Evolutionary conservation across 2,888 invertebrate species (phyloP).

Genomic region (Sialis lutaria): DNA sequence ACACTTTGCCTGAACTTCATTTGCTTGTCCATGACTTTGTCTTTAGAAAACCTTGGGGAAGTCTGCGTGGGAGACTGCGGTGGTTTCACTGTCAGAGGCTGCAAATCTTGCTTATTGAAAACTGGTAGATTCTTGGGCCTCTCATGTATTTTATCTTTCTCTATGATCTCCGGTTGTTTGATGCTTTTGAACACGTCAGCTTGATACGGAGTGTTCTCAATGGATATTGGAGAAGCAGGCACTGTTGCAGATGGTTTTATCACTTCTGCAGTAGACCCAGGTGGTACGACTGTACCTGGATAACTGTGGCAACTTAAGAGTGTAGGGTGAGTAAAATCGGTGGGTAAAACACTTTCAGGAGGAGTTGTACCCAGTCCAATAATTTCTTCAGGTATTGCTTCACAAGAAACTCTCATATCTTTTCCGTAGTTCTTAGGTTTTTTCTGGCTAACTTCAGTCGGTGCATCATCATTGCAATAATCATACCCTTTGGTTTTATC

Average conservation of each 20-base stretch:
- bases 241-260: conserved; percentile 23
- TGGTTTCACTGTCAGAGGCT: conserved; percentile 30
- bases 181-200: conserved; percentile 4
- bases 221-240: conserved; percentile 28
- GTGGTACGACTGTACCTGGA: conserved; percentile 26
- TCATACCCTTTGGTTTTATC: conserved; percentile 12
- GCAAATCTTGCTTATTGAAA: background rate
- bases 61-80: conserved; percentile 46
- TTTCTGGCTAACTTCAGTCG: conserved; percentile 25
- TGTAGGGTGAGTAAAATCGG: conserved; percentile 24
- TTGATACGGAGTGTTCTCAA: background rate
- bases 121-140: conserved; percentile 5
- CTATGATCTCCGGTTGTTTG: background rate
- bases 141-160: background rate
- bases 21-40: conserved; percentile 17
- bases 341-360: conserved; percentile 24
- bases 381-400: conserved; percentile 82
- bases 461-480: conserved; percentile 3
- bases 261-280: conserved; percentile 16
- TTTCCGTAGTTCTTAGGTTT: conserved; percentile 47
- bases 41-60: conserved; percentile 30
- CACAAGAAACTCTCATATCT: conserved; percentile 72
- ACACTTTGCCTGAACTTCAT: conserved; percentile 17
- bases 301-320: conserved; percentile 30
- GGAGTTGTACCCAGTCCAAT: conserved; percentile 54